These are phyloP conservation scores for Hydrolagus affinis DNA, from an alignment of 2,113 vertebrate genomes.

Conservation along the genomic window DNA sequence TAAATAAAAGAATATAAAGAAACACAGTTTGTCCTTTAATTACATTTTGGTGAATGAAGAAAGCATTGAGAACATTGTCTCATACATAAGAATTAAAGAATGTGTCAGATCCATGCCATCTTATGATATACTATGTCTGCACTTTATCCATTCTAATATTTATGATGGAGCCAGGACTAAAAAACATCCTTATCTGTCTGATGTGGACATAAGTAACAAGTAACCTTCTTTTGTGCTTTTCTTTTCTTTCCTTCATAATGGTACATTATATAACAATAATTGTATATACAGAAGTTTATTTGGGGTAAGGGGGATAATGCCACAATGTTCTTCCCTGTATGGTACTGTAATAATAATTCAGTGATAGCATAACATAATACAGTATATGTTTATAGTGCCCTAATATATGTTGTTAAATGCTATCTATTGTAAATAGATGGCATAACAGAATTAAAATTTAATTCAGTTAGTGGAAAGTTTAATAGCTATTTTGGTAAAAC, in stretches of 20 bases:
- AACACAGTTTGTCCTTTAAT: slow-evolving; percentile 1
- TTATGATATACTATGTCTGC: neutral
- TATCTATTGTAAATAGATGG: too few relatives aligned
- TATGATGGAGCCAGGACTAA: neutral
- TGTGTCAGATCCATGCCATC: neutral
- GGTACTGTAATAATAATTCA: too few relatives aligned
- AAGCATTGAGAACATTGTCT: slow-evolving; percentile 8
- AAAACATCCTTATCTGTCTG: neutral
- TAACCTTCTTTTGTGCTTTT: neutral
- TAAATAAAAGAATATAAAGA: neutral
- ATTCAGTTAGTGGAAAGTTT: too few relatives aligned
- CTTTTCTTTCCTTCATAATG: neutral
- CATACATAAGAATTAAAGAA: slow-evolving; percentile 1
- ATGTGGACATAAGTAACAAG: neutral
- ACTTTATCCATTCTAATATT: neutral
- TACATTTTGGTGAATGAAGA: neutral
- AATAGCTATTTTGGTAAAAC: too few relatives aligned
- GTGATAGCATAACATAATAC: too few relatives aligned
- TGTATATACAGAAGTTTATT: too few relatives aligned
- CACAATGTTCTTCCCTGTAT: too few relatives aligned
- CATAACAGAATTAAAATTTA: too few relatives aligned
- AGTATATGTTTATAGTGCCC: too few relatives aligned
- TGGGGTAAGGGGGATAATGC: neutral
- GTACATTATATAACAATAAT: neutral
- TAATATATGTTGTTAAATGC: too few relatives aligned